Conservation (phyloP, 2,113 vertebrate species). For the Entosphenus tridentatus region DNA sequence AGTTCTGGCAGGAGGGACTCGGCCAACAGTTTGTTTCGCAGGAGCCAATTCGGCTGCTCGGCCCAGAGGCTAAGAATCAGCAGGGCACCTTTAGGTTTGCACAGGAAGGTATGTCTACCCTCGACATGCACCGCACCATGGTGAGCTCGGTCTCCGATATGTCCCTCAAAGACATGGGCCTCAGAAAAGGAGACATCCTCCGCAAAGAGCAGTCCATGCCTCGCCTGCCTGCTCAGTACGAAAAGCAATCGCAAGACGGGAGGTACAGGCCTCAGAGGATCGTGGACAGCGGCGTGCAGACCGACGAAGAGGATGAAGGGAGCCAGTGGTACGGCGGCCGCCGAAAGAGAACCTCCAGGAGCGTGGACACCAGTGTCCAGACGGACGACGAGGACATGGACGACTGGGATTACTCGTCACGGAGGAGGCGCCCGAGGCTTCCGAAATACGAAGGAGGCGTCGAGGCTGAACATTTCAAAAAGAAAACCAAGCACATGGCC, state of each 20-base stretch:
- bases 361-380: constrained; percentile 64
- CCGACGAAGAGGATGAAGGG: constrained; percentile 67
- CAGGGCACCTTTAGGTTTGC: too few relatives aligned
- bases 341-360: constrained; percentile 49
- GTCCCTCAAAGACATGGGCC: constrained; percentile 35
- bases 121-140: constrained; percentile 12
- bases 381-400: constrained; percentile 80
- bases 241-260: constrained; percentile 28
- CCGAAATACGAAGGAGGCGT: constrained; percentile 42
- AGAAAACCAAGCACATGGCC: constrained; percentile 47
- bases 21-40: too few relatives aligned
- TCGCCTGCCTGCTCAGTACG: constrained; percentile 28
- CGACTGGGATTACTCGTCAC: constrained; percentile 62
- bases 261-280: constrained; percentile 43
- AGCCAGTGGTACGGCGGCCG: constrained; percentile 29
- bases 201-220: constrained; percentile 36
- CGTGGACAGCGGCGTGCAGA: constrained; percentile 70
- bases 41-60: too few relatives aligned
- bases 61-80: too few relatives aligned
- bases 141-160: constrained; percentile 42
- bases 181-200: constrained; percentile 34
- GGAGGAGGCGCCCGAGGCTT: constrained; percentile 48
- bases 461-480: constrained; percentile 27
- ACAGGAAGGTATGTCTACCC: too few relatives aligned
- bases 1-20: too few relatives aligned